Conservation (phyloP, 2,888 invertebrate species). For the Caenorhabditis becei region DNA sequence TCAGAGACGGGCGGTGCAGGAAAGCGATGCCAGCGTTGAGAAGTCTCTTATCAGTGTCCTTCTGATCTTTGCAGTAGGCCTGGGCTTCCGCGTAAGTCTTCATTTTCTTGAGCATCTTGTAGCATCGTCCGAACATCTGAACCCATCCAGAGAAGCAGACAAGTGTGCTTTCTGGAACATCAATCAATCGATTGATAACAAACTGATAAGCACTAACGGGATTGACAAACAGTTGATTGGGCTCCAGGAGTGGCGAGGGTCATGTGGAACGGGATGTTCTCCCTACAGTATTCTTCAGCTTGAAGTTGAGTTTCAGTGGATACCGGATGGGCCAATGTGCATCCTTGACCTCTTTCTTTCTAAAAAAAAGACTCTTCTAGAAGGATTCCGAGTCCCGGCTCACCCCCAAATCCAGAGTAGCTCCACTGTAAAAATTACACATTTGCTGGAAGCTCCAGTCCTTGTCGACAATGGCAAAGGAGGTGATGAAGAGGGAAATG, state of each 20-base stretch:
- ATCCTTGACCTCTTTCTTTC: not conserved
- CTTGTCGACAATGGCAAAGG: too few species aligned
- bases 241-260: not conserved
- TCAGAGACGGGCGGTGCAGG: conserved; percentile 16
- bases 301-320: not conserved
- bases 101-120: conserved; percentile 7
- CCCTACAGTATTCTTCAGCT: not conserved
- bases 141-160: conserved; percentile 15
- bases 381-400: too few species aligned
- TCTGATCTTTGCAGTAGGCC: not conserved
- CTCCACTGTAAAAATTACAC: too few species aligned
- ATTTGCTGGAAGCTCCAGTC: too few species aligned
- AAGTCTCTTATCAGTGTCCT: not conserved
- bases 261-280: conserved; percentile 11
- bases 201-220: too few species aligned
- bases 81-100: not conserved
- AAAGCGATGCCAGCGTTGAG: not conserved
- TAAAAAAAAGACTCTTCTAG: too few species aligned
- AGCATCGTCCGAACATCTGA: conserved; percentile 27
- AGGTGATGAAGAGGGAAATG: too few species aligned
- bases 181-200: too few species aligned
- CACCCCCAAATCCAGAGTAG: too few species aligned
- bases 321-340: not conserved
- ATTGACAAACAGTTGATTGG: not conserved
- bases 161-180: conserved; percentile 5